phyloP scores from a whole-genome alignment of 2,888 invertebrate genomes.

The Trachelus troglodyta region DNA sequence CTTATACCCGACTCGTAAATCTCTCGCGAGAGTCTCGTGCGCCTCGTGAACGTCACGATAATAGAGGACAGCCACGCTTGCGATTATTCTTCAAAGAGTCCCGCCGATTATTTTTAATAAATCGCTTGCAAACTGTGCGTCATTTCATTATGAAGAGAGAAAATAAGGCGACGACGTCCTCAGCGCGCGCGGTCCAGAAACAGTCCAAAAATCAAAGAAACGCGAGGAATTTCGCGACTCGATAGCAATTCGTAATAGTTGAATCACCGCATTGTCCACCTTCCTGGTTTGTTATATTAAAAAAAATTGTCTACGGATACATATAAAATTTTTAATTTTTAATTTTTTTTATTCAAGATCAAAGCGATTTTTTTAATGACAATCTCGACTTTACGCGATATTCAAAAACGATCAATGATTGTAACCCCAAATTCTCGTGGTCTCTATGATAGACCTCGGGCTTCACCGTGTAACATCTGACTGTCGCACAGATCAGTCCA shows the following conservation, averaged over 20 bases:
- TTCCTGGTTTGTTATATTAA: too few species aligned
- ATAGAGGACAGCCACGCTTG: not conserved
- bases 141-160: not conserved
- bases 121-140: not conserved
- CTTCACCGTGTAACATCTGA: not conserved
- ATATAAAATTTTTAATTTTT: not conserved
- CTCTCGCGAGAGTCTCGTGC: not conserved
- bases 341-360: not conserved
- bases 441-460: not conserved
- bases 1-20: not conserved
- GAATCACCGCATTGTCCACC: too few species aligned
- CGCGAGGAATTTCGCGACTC: too few species aligned
- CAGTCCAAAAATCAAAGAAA: not conserved
- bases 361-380: constrained; percentile 43
- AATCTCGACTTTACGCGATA: constrained; percentile 29
- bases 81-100: not conserved
- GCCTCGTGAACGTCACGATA: not conserved
- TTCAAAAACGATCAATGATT: not conserved
- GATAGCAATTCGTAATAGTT: too few species aligned
- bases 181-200: not conserved
- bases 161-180: not conserved
- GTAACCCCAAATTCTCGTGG: not conserved
- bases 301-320: too few species aligned
- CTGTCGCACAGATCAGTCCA: not conserved
- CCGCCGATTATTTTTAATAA: not conserved